phyloP scores from a whole-genome alignment of 2,888 invertebrate species.

The Drosophila picticornis region DNA sequence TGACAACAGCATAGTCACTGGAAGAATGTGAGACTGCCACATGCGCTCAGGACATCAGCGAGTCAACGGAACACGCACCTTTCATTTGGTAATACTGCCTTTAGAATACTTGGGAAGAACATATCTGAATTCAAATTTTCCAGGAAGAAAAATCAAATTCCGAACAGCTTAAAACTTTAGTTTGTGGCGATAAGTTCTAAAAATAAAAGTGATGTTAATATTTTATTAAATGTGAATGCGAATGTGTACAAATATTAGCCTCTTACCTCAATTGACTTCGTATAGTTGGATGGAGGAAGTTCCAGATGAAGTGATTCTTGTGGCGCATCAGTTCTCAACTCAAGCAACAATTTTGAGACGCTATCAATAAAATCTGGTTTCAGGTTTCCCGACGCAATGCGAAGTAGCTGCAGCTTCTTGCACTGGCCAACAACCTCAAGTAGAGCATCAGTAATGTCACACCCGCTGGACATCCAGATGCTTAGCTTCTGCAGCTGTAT shows the following conservation, averaged over 20 bases:
- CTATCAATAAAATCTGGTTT: slow-evolving; percentile 31
- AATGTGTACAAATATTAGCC: fast-evolving
- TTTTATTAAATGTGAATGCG: background rate
- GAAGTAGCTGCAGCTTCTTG: slow-evolving; percentile 37
- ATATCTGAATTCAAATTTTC: slow-evolving; percentile 9
- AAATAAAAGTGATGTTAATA: background rate
- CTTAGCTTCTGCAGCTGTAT: slow-evolving; percentile 44
- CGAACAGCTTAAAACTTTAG: slow-evolving; percentile 16
- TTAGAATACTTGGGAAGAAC: too few species aligned
- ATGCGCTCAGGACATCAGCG: slow-evolving; percentile 53
- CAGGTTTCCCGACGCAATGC: slow-evolving; percentile 48
- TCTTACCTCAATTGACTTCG: slow-evolving; percentile 13
- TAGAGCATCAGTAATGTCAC: slow-evolving; percentile 53
- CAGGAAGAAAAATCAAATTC: slow-evolving; percentile 30
- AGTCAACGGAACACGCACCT: slow-evolving; percentile 48
- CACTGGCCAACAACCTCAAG: slow-evolving; percentile 48
- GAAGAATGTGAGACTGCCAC: slow-evolving; percentile 55
- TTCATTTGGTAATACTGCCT: background rate
- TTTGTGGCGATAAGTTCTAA: slow-evolving; percentile 21
- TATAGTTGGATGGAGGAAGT: slow-evolving; percentile 31
- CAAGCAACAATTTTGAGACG: slow-evolving; percentile 30
- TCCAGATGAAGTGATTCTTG: slow-evolving; percentile 31
- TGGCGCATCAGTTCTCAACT: background rate
- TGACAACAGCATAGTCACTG: slow-evolving; percentile 63
- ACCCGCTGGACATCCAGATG: slow-evolving; percentile 61